A percentile compares a stretch with the other conserved stretches of the same genome.
These are phyloP conservation scores for Coccyzus lansbergi DNA, from an alignment of 2,797 vertebrate species.

Conservation along the genomic window DNA sequence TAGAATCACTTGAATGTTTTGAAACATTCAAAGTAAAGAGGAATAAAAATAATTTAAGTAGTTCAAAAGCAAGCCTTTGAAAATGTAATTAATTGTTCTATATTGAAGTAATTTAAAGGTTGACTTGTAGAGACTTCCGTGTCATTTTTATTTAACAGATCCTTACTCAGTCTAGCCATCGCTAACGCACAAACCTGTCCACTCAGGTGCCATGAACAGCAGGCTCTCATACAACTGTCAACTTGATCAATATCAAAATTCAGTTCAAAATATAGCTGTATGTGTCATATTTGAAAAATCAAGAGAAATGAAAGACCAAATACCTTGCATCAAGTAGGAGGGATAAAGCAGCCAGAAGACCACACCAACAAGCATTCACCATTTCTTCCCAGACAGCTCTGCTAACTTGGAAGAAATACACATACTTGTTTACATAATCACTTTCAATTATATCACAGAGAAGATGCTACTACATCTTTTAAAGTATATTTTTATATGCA, in stretches of 20 bases:
- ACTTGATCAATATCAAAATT: neutral
- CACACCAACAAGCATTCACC: constrained; percentile 98
- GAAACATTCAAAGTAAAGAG: neutral
- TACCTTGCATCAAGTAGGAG: constrained; percentile 97
- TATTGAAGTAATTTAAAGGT: neutral
- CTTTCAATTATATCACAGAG: neutral
- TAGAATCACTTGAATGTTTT: neutral
- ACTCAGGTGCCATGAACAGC: neutral
- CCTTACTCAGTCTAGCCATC: neutral
- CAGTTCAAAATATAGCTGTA: neutral
- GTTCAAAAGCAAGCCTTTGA: neutral
- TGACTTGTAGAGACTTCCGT: neutral
- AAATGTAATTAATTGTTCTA: neutral
- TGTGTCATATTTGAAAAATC: neutral
- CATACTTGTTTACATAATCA: neutral
- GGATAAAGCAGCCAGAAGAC: constrained; percentile 94
- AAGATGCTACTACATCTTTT: neutral
- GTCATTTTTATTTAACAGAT: neutral
- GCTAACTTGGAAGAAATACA: constrained; percentile 80
- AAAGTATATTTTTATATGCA: neutral
- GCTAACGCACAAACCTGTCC: neutral
- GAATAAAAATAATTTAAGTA: neutral
- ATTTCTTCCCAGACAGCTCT: constrained; percentile 98
- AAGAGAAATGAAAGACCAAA: constrained; percentile 26
- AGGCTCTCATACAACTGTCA: neutral